Evolutionary conservation across 2,888 invertebrate genomes (phyloP).

Genomic region (Meganola albula): DNA sequence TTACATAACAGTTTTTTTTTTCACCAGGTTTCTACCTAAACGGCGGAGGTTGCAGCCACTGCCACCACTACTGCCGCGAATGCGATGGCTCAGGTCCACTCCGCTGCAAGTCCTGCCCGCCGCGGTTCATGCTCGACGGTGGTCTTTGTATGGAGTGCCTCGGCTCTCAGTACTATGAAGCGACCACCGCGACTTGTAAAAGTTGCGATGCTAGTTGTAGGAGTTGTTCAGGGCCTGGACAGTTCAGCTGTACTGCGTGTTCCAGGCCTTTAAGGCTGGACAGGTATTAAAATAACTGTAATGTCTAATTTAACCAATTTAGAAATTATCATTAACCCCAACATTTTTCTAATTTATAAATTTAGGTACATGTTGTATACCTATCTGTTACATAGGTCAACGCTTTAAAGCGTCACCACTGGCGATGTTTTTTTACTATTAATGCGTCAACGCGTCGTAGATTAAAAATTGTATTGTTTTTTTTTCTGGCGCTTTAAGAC

Average conservation of each 20-base stretch:
- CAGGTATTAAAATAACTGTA: no score
- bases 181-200: constrained; percentile 81
- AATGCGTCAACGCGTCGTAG: no score
- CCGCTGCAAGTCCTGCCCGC: constrained; percentile 84
- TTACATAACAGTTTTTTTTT: background rate
- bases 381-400: no score
- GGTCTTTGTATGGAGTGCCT: constrained; percentile 87
- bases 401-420: no score
- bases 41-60: constrained; percentile 89
- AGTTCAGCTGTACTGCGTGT: constrained; percentile 82
- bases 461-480: no score
- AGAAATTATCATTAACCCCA: no score
- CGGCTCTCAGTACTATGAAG: constrained; percentile 84
- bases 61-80: constrained; percentile 92
- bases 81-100: constrained; percentile 89
- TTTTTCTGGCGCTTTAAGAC: no score
- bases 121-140: constrained; percentile 84
- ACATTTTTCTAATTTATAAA: no score
- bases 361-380: no score
- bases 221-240: constrained; percentile 82
- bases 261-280: constrained; percentile 81
- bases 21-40: constrained; percentile 85
- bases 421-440: no score
- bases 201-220: constrained; percentile 80
- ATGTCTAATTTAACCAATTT: no score